A percentile compares a stretch with the other conserved stretches of the same genome.
Evolutionary conservation across 2,113 vertebrate species (phyloP).

Genomic region (Oriolus oriolus): DNA sequence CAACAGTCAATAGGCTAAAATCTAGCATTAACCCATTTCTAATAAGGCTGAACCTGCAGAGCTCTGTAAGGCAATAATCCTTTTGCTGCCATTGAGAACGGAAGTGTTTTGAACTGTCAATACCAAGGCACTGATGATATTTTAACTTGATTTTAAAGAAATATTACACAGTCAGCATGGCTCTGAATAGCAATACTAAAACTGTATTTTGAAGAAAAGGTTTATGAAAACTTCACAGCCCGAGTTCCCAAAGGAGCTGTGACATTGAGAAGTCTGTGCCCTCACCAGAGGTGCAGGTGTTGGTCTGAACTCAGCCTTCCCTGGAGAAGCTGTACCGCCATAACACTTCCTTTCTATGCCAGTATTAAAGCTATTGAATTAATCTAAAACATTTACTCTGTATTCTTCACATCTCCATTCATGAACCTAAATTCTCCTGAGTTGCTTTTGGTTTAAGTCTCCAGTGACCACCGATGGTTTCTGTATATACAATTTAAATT

Average conservation of each 20-base stretch:
- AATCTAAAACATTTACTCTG: not conserved
- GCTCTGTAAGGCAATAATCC: slow-evolving; percentile 14
- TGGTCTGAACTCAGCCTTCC: not conserved
- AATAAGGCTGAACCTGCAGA: not conserved
- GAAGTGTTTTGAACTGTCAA: not conserved
- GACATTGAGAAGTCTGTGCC: rapidly evolving
- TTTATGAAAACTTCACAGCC: not conserved
- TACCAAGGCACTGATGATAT: not conserved
- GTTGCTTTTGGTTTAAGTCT: not conserved
- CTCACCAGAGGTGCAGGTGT: no score
- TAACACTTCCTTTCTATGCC: not conserved
- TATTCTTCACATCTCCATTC: not conserved
- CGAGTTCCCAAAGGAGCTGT: rapidly evolving
- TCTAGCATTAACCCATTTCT: slow-evolving; percentile 59
- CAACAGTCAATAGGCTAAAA: slow-evolving; percentile 37
- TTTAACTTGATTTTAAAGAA: not conserved
- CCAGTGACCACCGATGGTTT: not conserved
- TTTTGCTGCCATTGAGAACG: not conserved
- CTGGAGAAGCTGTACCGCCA: not conserved
- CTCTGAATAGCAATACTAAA: not conserved
- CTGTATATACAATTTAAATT: not conserved
- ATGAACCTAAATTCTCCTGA: not conserved
- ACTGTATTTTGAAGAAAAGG: not conserved
- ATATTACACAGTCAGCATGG: not conserved
- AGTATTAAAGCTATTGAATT: not conserved